Conservation (phyloP, 2,113 vertebrate species). For the Ameiurus melas region DNA sequence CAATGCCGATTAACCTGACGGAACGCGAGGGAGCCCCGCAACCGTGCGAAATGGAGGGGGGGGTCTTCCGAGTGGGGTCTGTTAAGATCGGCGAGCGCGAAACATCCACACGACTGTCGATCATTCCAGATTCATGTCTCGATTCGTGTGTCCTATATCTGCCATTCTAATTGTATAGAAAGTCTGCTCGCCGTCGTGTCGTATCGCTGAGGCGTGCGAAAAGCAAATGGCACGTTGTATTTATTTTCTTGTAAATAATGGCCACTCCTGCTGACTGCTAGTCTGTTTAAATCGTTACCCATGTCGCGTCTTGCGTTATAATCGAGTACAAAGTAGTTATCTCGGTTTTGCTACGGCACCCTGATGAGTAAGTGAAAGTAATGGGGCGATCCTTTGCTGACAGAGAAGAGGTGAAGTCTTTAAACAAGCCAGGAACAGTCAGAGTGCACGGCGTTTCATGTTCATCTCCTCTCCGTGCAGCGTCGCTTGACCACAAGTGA, state of each 20-base stretch:
- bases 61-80: background rate
- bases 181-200: background rate
- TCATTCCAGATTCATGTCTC: background rate
- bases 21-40: background rate
- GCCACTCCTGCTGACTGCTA: no score
- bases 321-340: background rate
- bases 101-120: background rate
- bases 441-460: background rate
- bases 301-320: background rate
- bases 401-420: background rate
- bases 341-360: background rate
- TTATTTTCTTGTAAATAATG: background rate
- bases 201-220: background rate
- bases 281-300: background rate
- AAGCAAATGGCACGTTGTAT: background rate
- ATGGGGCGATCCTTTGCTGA: background rate
- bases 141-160: no score
- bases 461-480: background rate
- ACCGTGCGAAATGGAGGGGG: background rate
- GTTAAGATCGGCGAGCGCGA: background rate
- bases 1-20: background rate
- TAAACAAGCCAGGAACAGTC: background rate
- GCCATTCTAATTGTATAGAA: background rate
- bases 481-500: constrained; percentile 30
- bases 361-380: background rate